Percentiles rank a stretch among this genome's conserved stretches.
These are phyloP conservation scores for Mungos mungo DNA, from an alignment of 2,113 vertebrate species.

Conservation along the genomic window DNA sequence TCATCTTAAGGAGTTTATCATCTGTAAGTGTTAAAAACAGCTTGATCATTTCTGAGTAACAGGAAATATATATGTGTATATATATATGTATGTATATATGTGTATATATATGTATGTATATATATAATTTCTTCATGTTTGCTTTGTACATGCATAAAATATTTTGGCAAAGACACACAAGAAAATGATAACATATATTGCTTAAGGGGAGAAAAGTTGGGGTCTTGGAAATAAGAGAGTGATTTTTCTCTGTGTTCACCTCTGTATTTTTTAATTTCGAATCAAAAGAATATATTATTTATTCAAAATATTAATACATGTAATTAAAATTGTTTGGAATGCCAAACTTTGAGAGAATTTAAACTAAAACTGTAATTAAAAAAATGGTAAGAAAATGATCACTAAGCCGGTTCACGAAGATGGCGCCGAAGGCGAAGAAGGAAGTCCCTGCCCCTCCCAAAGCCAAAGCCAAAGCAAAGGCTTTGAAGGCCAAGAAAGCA, in stretches of 20 bases:
- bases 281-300: not conserved
- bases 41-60: not conserved
- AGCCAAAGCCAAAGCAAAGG: no score
- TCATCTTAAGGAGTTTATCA: not conserved
- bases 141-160: not conserved
- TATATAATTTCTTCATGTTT: not conserved
- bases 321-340: conserved; percentile 16
- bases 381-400: not conserved
- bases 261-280: not conserved
- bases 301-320: not conserved
- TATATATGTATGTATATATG: not conserved
- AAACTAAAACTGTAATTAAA: not conserved
- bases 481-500: no score
- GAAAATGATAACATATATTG: not conserved
- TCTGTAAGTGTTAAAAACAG: not conserved
- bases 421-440: no score
- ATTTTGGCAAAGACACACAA: not conserved
- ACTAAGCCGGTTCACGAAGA: not conserved
- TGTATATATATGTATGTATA: not conserved
- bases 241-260: not conserved
- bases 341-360: not conserved
- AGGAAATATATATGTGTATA: not conserved
- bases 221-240: not conserved
- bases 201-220: not conserved
- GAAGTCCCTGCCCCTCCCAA: no score